phyloP scores from a whole-genome alignment of 1,140 invertebrate species.

The Calephelis nemesis region DNA sequence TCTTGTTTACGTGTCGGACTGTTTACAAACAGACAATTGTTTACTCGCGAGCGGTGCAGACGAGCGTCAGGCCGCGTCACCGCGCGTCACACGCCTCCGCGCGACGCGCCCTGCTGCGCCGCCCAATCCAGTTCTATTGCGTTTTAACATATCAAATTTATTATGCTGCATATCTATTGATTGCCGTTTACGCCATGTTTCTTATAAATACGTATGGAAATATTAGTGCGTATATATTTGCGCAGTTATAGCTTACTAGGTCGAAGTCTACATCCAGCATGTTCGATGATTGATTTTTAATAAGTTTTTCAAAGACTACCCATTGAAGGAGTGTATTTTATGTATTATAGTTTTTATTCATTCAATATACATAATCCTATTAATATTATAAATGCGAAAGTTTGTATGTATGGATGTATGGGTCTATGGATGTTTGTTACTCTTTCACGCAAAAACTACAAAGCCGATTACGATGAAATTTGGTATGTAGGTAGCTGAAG shows the following conservation, averaged over 20 bases:
- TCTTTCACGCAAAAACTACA: too few relatives aligned
- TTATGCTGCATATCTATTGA: slow-evolving; percentile 18
- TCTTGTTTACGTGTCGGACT: slow-evolving; percentile 60
- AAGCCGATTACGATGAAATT: too few relatives aligned
- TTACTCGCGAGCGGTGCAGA: slow-evolving; percentile 49
- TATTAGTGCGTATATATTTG: background rate
- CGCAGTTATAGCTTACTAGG: background rate
- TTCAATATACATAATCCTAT: too few relatives aligned
- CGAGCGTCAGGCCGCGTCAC: slow-evolving; percentile 52
- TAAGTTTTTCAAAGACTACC: too few relatives aligned
- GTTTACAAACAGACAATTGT: slow-evolving; percentile 73
- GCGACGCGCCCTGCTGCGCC: slow-evolving; percentile 38
- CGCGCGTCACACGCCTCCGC: slow-evolving; percentile 35
- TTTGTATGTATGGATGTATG: too few relatives aligned
- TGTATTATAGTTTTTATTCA: too few relatives aligned
- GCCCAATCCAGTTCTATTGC: slow-evolving; percentile 61
- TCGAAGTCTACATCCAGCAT: background rate
- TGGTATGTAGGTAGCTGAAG: too few relatives aligned
- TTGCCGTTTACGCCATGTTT: slow-evolving; percentile 8
- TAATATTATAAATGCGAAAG: too few relatives aligned
- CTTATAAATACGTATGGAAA: slow-evolving; percentile 15
- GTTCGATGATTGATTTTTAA: background rate
- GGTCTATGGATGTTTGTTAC: too few relatives aligned
- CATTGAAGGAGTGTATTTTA: background rate
- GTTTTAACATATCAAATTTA: slow-evolving; percentile 42